Conservation (phyloP, 2,113 vertebrate genomes). For the Nibea albiflora region DNA sequence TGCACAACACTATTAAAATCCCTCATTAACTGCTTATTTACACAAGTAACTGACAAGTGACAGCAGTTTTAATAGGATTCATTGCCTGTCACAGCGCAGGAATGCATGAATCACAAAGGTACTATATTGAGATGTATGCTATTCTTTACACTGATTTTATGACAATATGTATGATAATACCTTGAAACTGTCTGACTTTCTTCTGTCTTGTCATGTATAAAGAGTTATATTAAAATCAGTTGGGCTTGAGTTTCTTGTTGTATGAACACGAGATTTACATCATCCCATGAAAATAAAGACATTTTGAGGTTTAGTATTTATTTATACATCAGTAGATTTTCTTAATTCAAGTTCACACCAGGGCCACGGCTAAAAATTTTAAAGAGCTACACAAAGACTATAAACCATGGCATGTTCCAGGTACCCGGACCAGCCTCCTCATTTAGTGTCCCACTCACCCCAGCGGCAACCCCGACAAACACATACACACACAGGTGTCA, state of each 20-base stretch:
- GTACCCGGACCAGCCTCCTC: neutral
- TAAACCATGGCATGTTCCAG: neutral
- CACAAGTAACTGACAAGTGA: neutral
- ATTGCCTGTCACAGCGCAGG: neutral
- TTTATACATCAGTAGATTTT: neutral
- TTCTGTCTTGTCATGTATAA: constrained; percentile 31
- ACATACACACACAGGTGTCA: neutral
- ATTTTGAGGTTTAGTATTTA: neutral
- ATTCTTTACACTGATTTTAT: constrained; percentile 11
- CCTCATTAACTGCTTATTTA: neutral
- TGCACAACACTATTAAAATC: neutral
- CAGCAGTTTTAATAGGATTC: neutral
- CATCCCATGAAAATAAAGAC: neutral
- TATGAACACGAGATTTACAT: neutral
- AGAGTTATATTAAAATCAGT: constrained; percentile 27
- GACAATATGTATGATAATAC: neutral
- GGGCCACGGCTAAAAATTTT: neutral
- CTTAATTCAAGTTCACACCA: neutral
- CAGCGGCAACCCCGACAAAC: neutral
- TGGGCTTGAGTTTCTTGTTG: neutral
- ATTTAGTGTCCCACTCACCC: too few relatives aligned
- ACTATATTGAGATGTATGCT: neutral
- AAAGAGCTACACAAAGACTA: neutral
- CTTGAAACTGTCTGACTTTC: constrained; percentile 4
- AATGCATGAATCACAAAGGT: neutral